Evolutionary conservation across 2,888 invertebrate species (phyloP), one percentile per base, ranked within the genome.

Genomic region (Mesoligia furuncula): DNA sequence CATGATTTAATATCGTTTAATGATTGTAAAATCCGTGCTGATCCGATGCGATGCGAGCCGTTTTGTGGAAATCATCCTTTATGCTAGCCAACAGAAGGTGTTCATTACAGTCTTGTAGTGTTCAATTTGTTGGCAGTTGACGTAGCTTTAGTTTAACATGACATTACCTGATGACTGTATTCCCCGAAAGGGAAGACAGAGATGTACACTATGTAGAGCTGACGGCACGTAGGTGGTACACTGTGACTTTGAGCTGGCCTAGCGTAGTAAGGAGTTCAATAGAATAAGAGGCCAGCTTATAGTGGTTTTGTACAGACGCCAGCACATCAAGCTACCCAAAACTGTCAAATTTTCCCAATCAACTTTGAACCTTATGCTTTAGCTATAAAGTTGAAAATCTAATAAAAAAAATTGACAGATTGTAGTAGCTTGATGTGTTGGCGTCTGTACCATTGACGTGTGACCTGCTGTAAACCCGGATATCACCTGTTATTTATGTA

Each of bases 61-160:
- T 36, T 36, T 36, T 5, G 36, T 36, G 36, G 7, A 36, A 36
- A 36, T 6, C 36, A 36, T 36, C 36, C 36, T 36, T 36, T 36
- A 74, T 75, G 62, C 81, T n/a, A 66, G 64, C 51, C 7, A 27
- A 65, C 31, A 31, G 68, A 45, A 68, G 68, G 54, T 62, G 67
- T 54, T 67, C 36, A 45, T 74, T 59, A 67, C 27, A 61, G 51
- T 39, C 45, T 64, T 72, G 57, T 66, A 69, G 17, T 20, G 20
- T 42, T 61, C 45, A 59, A 9, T 77, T 64, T 17, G 59, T 62
- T 83, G 11, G 36, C 27, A 51, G 45, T 54, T 73, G 11, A 17
- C 8, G 11, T 59, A 31, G 2, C 3, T 54, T 69, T 45, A 27
- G 67, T 67, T 61, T 51, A 36, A 31, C 24, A 24, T 27, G 20